These are phyloP conservation scores for Drosophila vallismaia DNA, from an alignment of 2,888 invertebrate species.

Conservation along the genomic window DNA sequence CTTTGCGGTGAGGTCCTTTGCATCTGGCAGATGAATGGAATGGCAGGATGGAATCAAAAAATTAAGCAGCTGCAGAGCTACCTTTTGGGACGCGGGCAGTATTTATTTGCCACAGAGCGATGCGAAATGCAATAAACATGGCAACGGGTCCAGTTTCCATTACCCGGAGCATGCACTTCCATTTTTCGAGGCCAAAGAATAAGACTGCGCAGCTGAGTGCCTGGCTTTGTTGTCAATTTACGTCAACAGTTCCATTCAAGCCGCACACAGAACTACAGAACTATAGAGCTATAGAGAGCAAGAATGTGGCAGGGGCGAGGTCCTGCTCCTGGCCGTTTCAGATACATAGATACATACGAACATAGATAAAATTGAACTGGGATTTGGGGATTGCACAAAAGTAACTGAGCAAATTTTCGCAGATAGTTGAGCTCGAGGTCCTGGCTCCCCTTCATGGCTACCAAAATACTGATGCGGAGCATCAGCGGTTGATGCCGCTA, in stretches of 20 bases:
- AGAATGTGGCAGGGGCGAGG: conserved; percentile 3
- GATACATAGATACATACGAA: conserved; percentile 60
- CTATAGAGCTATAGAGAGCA: not conserved
- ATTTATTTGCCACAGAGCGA: conserved; percentile 44
- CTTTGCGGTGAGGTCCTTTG: conserved; percentile 50
- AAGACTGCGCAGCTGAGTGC: conserved; percentile 65
- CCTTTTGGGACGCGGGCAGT: conserved; percentile 12
- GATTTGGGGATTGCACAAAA: conserved; percentile 78
- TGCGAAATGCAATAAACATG: conserved; percentile 71
- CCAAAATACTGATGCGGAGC: conserved; percentile 68
- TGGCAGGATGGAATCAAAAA: conserved; percentile 34
- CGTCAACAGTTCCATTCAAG: conserved; percentile 74
- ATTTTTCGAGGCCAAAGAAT: conserved; percentile 35
- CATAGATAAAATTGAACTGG: conserved; percentile 80
- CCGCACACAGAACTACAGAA: conserved; percentile 28
- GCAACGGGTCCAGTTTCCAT: conserved; percentile 50
- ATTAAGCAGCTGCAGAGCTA: conserved; percentile 45
- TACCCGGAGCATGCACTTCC: conserved; percentile 68
- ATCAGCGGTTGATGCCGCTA: conserved; percentile 18
- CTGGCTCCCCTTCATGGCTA: conserved; percentile 51
- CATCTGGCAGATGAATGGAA: conserved; percentile 21
- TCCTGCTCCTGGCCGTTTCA: conserved; percentile 69
- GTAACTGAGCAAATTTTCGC: conserved; percentile 80
- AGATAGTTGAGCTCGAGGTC: conserved; percentile 68
- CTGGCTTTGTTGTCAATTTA: conserved; percentile 75